Evolutionary conservation across 2,888 invertebrate species (phyloP).

Genomic region (Trichogramma dendrolimi): DNA sequence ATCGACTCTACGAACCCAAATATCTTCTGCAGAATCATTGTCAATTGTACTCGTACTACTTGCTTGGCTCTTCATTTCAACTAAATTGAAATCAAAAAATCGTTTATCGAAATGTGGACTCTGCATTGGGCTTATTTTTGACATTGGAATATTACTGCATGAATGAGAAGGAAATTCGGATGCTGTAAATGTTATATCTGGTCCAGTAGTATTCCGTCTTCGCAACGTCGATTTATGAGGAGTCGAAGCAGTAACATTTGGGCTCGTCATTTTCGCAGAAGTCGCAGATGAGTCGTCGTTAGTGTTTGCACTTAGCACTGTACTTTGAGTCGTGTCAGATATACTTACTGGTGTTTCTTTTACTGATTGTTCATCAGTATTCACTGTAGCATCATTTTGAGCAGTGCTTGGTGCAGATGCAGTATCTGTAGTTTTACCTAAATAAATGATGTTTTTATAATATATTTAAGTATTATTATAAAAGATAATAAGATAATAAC

Average conservation of each 20-base stretch:
- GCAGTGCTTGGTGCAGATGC: no score
- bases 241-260: constrained; percentile 46
- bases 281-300: constrained; percentile 11
- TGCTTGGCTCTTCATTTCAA: constrained; percentile 75
- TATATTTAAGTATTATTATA: no score
- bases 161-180: constrained; percentile 49
- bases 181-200: constrained; percentile 49
- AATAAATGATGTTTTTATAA: no score
- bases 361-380: no score
- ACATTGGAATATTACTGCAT: constrained; percentile 47
- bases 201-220: constrained; percentile 46
- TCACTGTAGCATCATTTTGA: no score
- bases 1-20: constrained; percentile 66
- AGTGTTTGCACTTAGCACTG: no score
- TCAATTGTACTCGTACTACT: constrained; percentile 61
- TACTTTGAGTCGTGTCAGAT: no score
- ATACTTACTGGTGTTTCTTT: no score
- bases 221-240: constrained; percentile 44
- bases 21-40: constrained; percentile 60
- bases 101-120: constrained; percentile 72
- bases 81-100: constrained; percentile 77
- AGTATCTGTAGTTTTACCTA: no score
- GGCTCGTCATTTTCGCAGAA: constrained; percentile 43
- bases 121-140: constrained; percentile 52
- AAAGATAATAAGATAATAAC: no score